Conservation (phyloP, 2,888 invertebrate species). For the Amiota minor region DNA sequence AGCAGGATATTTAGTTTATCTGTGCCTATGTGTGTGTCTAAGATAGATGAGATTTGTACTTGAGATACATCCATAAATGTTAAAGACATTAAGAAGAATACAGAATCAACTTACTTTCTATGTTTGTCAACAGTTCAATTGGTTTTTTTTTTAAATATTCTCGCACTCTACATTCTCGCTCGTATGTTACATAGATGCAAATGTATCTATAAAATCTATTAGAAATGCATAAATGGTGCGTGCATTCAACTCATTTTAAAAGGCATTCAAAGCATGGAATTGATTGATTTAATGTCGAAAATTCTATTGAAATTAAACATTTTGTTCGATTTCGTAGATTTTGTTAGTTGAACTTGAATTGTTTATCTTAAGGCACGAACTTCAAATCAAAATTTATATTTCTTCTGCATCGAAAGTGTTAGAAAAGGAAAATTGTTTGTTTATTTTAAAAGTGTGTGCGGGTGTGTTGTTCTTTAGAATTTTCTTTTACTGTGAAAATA, state of each 20-base stretch:
- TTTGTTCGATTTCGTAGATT: constrained; percentile 30
- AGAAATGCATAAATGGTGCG: constrained; percentile 3
- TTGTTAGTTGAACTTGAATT: constrained; percentile 13
- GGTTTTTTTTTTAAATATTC: not conserved
- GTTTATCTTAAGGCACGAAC: constrained; percentile 3
- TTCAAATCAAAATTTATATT: not conserved
- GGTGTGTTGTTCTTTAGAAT: not conserved
- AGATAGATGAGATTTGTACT: not conserved
- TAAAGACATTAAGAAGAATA: not conserved
- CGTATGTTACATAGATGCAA: not conserved
- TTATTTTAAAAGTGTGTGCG: constrained; percentile 1
- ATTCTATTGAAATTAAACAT: constrained; percentile 46
- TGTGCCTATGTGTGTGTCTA: not conserved
- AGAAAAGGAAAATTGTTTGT: constrained; percentile 3
- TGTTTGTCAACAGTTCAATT: constrained; percentile 10
- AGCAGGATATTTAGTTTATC: not conserved
- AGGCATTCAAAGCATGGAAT: not conserved
- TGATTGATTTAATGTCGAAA: constrained; percentile 41
- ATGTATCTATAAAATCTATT: not conserved
- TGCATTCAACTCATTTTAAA: not conserved
- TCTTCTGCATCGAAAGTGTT: constrained; percentile 8
- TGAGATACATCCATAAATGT: no score
- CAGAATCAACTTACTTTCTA: not conserved
- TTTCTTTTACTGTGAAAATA: not conserved
- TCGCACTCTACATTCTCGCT: not conserved